phyloP scores from a whole-genome alignment of 2,113 vertebrate genomes.

The Caretta caretta region DNA sequence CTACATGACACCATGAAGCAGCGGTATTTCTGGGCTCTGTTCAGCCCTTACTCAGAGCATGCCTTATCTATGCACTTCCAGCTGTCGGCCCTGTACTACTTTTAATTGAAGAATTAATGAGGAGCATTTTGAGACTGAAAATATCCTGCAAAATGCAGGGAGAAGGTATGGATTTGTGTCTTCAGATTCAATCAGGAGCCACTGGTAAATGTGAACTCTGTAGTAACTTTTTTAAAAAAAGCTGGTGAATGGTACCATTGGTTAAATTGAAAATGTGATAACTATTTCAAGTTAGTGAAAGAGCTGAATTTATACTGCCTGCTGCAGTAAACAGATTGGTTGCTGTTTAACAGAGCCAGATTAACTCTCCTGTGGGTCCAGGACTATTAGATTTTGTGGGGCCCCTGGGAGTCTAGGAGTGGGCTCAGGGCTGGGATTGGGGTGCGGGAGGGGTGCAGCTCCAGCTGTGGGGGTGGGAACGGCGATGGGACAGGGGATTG shows the following conservation, averaged over 20 bases:
- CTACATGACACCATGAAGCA: slow-evolving; percentile 1
- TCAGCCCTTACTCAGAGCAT: neutral
- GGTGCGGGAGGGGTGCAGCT: too few species aligned
- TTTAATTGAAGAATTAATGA: slow-evolving; percentile 20
- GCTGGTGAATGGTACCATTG: neutral
- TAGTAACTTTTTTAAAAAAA: neutral
- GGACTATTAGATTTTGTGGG: too few species aligned
- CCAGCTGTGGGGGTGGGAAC: too few species aligned
- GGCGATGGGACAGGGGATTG: too few species aligned
- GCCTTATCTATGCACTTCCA: slow-evolving; percentile 26
- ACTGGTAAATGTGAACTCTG: neutral
- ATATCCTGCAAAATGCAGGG: neutral
- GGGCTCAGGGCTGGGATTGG: too few species aligned
- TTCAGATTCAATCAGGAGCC: neutral
- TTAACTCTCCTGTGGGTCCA: too few species aligned
- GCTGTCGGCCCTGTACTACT: slow-evolving; percentile 14
- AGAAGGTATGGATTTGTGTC: neutral
- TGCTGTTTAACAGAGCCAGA: neutral
- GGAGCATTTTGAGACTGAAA: neutral
- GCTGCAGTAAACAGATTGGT: neutral
- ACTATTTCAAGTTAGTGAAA: neutral
- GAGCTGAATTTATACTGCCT: neutral
- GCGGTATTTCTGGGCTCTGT: neutral
- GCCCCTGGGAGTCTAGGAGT: too few species aligned
- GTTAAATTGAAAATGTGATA: neutral